Evolutionary conservation across 2,797 vertebrate species (phyloP).

Genomic region (Limnodromus scolopaceus): DNA sequence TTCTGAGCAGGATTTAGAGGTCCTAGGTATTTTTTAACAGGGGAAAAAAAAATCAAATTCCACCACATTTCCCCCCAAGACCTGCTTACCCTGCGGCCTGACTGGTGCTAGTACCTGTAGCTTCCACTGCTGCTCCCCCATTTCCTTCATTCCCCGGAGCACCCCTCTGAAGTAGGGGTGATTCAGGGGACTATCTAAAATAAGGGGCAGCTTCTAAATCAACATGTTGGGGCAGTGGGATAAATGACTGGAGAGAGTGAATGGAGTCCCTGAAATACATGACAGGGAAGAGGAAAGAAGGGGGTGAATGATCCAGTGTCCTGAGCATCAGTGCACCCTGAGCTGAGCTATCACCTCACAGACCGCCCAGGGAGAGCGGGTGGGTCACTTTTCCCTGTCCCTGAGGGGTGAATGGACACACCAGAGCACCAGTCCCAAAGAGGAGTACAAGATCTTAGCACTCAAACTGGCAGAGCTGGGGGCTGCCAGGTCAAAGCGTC

Average conservation of each 20-base stretch:
- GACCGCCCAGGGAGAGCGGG: background rate
- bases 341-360: background rate
- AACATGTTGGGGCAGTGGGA: background rate
- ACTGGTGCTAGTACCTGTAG: background rate
- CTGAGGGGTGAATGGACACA: background rate
- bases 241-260: background rate
- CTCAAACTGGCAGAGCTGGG: accelerated
- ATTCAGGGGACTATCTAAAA: background rate
- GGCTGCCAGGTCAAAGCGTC: background rate
- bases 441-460: background rate
- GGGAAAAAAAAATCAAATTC: background rate
- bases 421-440: background rate
- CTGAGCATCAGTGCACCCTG: background rate
- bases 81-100: background rate
- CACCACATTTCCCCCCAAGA: background rate
- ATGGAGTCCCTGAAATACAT: background rate
- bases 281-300: background rate
- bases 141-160: background rate
- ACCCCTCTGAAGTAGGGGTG: background rate
- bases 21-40: background rate
- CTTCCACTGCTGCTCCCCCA: background rate
- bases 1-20: background rate
- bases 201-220: background rate
- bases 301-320: background rate
- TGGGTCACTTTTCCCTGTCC: background rate